These are phyloP conservation scores for Ginglymostoma cirratum DNA, from an alignment of 2,113 vertebrate species.

Conservation along the genomic window DNA sequence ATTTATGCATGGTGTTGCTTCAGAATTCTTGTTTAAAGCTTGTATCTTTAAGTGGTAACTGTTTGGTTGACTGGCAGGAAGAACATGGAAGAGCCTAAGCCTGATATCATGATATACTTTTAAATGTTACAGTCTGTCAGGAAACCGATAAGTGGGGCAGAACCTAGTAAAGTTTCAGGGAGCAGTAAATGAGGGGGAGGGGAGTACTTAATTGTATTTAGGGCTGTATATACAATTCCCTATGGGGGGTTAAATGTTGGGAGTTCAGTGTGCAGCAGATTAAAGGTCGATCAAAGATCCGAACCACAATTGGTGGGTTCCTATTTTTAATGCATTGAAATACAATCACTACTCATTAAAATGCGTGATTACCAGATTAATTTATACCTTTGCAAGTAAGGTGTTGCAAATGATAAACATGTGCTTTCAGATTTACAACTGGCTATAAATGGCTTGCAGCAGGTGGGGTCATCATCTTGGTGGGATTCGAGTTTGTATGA, in stretches of 20 bases:
- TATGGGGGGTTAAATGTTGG: too few species aligned
- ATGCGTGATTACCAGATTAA: too few species aligned
- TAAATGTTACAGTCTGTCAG: background rate
- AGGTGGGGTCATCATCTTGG: too few species aligned
- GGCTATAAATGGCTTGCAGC: too few species aligned
- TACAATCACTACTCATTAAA: background rate
- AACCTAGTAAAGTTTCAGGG: too few species aligned
- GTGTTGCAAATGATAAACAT: too few species aligned
- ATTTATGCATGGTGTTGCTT: background rate
- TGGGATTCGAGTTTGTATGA: too few species aligned
- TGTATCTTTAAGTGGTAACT: background rate
- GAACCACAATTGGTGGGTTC: background rate
- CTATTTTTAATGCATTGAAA: background rate
- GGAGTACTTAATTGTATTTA: too few species aligned
- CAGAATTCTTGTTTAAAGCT: background rate
- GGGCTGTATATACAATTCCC: too few species aligned
- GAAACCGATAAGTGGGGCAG: background rate
- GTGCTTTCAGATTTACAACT: too few species aligned
- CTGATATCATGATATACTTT: background rate
- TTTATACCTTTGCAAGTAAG: too few species aligned
- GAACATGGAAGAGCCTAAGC: background rate
- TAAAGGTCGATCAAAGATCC: background rate
- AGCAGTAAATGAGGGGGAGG: too few species aligned
- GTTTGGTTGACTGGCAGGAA: background rate
- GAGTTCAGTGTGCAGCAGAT: background rate